These are phyloP conservation scores for Cirrhinus mrigala DNA, from an alignment of 2,797 vertebrate species.

Conservation along the genomic window DNA sequence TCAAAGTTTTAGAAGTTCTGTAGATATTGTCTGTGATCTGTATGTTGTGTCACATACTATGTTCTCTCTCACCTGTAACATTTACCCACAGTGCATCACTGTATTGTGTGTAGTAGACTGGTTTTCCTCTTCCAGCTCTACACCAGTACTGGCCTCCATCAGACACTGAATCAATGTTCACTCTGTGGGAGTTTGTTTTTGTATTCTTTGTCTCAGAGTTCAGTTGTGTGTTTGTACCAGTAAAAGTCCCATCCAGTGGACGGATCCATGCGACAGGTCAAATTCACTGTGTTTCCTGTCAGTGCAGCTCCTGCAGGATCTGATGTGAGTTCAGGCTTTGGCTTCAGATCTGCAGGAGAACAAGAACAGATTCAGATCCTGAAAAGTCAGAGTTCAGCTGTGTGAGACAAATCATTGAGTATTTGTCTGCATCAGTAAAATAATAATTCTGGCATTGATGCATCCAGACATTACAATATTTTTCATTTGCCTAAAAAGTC, in stretches of 20 bases:
- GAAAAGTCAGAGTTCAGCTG: too few species aligned
- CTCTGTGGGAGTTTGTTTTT: neutral
- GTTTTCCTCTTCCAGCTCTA: neutral
- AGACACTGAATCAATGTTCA: conserved; percentile 14
- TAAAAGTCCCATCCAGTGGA: conserved; percentile 34
- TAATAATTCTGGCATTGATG: too few species aligned
- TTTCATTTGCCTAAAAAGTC: too few species aligned
- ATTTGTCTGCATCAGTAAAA: too few species aligned
- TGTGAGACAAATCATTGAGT: too few species aligned
- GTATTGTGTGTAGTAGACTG: conserved; percentile 3
- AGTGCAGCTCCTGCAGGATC: conserved; percentile 34
- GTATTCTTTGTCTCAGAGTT: conserved; percentile 27
- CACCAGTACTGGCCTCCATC: conserved; percentile 2
- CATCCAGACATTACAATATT: too few species aligned
- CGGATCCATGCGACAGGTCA: conserved; percentile 19
- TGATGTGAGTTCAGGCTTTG: conserved; percentile 45
- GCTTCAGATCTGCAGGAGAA: neutral
- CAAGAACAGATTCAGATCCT: too few species aligned
- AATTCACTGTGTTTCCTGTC: conserved; percentile 36
- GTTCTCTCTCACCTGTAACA: conserved; percentile 7
- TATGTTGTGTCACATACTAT: neutral
- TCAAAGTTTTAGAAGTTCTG: neutral
- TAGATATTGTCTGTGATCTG: neutral
- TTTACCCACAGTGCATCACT: neutral
- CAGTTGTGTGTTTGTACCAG: conserved; percentile 40